Evolutionary conservation across 2,888 invertebrate genomes (phyloP).

Genomic region (Stictocephala bisonia): DNA sequence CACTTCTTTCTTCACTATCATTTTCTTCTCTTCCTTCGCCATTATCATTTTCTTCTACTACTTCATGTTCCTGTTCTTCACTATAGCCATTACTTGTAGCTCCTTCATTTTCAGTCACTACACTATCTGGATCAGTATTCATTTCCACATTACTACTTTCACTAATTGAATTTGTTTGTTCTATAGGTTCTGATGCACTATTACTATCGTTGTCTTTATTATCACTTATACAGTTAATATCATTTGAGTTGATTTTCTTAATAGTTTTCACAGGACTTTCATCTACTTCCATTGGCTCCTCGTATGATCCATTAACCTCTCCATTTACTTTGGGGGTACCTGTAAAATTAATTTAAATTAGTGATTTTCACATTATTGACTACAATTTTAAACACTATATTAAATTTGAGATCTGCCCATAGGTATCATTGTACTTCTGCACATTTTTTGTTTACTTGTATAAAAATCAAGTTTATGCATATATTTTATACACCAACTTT

Average conservation of each 20-base stretch:
- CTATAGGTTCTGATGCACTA: slow-evolving; percentile 5
- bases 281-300: slow-evolving; percentile 58
- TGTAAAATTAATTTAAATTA: slow-evolving; percentile 58
- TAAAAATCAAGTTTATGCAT: too few relatives aligned
- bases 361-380: too few relatives aligned
- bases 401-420: neutral
- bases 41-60: slow-evolving; percentile 53
- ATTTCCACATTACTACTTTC: slow-evolving; percentile 57
- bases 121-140: slow-evolving; percentile 54
- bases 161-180: slow-evolving; percentile 50
- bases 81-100: slow-evolving; percentile 50
- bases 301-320: slow-evolving; percentile 64
- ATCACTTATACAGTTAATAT: slow-evolving; percentile 55
- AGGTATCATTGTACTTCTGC: too few relatives aligned
- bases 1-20: slow-evolving; percentile 55
- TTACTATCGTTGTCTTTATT: slow-evolving; percentile 50
- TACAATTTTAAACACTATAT: too few relatives aligned
- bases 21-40: slow-evolving; percentile 57
- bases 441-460: neutral
- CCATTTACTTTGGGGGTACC: slow-evolving; percentile 65
- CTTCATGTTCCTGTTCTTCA: slow-evolving; percentile 59
- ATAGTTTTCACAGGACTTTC: slow-evolving; percentile 35
- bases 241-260: slow-evolving; percentile 37
- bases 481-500: too few relatives aligned
- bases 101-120: slow-evolving; percentile 55